phyloP scores from a whole-genome alignment of 2,888 invertebrate genomes.

The Noctua pronuba region DNA sequence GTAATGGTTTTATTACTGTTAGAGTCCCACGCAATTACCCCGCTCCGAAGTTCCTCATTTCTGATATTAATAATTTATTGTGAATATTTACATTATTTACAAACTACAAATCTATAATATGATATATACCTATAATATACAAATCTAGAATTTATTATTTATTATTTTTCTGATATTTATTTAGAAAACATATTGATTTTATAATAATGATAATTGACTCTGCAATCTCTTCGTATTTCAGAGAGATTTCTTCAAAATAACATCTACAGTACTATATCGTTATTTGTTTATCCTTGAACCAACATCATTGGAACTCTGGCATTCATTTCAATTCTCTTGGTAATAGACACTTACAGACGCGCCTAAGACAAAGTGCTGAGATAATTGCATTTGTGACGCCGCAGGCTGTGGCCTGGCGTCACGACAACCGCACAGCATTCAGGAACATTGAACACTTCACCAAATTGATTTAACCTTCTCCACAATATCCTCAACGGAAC shows the following conservation, averaged over 20 bases:
- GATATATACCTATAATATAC: no score
- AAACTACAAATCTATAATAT: no score
- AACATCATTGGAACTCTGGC: conserved; percentile 21
- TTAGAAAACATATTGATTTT: neutral
- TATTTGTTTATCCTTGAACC: conserved; percentile 18
- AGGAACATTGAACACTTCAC: conserved; percentile 36
- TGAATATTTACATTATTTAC: no score
- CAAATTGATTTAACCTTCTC: conserved; percentile 37
- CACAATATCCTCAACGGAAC: conserved; percentile 10
- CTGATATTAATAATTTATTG: no score
- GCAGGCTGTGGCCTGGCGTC: conserved; percentile 54
- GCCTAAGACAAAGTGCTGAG: conserved; percentile 79
- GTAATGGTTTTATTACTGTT: neutral
- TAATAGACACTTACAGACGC: conserved; percentile 75
- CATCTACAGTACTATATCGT: neutral
- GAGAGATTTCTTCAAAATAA: neutral
- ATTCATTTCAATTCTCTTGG: conserved; percentile 60
- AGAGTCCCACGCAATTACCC: neutral
- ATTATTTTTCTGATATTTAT: neutral
- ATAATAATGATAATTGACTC: neutral
- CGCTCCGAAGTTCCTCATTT: neutral
- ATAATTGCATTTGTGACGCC: conserved; percentile 82
- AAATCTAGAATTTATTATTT: no score
- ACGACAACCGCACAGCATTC: conserved; percentile 53
- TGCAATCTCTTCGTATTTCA: neutral